phyloP scores from a whole-genome alignment of 2,888 invertebrate genomes.

The Omphaloscelis lunosa region DNA sequence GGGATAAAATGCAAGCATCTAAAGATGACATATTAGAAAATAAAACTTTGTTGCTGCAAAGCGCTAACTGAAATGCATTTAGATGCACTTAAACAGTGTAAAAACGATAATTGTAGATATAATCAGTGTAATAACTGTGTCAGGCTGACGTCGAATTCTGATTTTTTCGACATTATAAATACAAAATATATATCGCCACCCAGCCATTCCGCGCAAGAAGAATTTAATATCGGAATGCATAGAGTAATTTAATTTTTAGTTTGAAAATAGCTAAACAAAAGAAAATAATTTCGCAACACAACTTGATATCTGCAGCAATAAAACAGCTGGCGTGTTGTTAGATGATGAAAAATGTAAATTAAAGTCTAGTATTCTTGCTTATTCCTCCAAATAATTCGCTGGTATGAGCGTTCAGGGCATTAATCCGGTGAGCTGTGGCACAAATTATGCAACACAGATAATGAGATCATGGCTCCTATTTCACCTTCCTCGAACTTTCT shows the following conservation, averaged over 20 bases:
- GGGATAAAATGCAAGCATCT: not conserved
- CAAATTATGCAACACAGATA: conserved; percentile 66
- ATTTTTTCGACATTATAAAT: not conserved
- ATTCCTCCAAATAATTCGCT: conserved; percentile 50
- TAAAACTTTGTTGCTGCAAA: not conserved
- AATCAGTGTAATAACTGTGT: not conserved
- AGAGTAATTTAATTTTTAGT: not conserved
- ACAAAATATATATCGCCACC: not conserved
- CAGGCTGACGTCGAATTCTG: not conserved
- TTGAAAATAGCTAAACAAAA: not conserved
- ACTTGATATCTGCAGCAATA: conserved; percentile 7
- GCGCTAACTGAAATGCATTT: not conserved
- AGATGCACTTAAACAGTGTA: not conserved
- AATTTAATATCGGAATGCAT: not conserved
- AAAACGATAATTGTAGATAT: too few relatives aligned
- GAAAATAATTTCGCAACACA: not conserved
- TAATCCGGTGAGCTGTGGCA: conserved; percentile 52
- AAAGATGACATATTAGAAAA: not conserved
- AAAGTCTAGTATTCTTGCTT: conserved; percentile 46
- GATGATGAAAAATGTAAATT: conserved; percentile 41
- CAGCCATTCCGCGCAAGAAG: not conserved
- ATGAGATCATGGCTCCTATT: conserved; percentile 60
- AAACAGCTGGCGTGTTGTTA: conserved; percentile 5
- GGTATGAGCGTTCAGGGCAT: conserved; percentile 50
- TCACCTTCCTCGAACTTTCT: conserved; percentile 54